A percentile compares a stretch with the other conserved stretches of the same genome.
These are phyloP conservation scores for Drosophila bocqueti DNA, from an alignment of 1,140 invertebrate species.

Conservation along the genomic window DNA sequence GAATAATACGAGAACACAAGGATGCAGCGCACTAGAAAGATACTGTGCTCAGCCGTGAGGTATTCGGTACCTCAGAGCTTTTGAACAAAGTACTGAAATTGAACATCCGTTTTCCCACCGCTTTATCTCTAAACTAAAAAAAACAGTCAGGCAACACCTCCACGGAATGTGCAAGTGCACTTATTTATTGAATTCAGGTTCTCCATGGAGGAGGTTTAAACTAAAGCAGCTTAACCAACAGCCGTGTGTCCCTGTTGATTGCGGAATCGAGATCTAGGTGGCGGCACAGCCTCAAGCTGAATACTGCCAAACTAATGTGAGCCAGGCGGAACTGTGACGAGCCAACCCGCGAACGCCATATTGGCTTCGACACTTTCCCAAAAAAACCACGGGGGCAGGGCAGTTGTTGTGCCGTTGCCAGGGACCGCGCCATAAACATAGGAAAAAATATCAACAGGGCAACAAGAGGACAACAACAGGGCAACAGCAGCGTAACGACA, in stretches of 20 bases:
- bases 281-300: not conserved
- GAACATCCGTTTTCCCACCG: no score
- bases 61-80: not conserved
- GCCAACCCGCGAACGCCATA: constrained; percentile 14
- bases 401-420: constrained; percentile 27
- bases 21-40: not conserved
- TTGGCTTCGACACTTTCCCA: constrained; percentile 14
- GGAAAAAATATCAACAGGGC: constrained; percentile 30
- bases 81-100: not conserved
- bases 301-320: constrained; percentile 5
- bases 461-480: constrained; percentile 8
- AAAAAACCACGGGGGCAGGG: constrained; percentile 14
- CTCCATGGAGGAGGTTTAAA: no score
- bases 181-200: not conserved
- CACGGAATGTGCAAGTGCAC: not conserved
- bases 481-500: constrained; percentile 12
- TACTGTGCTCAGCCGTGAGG: not conserved
- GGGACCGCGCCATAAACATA: constrained; percentile 40
- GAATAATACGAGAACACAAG: not conserved
- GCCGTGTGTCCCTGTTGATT: not conserved
- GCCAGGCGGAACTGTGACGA: not conserved
- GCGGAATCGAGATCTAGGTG: not conserved
- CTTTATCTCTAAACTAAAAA: no score
- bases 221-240: not conserved
- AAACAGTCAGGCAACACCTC: not conserved